Conservation (phyloP, 2,888 invertebrate species). For the Cryptophagus acutangulus region DNA sequence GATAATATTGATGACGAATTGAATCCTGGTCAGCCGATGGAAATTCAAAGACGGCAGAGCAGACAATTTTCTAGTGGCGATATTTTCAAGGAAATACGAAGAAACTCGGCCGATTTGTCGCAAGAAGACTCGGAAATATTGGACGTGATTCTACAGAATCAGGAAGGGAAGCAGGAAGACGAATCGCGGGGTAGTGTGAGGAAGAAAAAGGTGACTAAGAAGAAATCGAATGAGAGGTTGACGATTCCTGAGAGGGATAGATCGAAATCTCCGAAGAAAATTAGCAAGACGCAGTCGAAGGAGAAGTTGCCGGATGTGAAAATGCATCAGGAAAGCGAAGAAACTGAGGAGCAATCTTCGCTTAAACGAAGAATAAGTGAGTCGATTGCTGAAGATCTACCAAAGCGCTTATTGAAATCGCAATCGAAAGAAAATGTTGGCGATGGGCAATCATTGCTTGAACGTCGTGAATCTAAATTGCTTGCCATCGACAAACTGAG, state of each 20-base stretch:
- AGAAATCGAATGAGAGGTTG: constrained; percentile 38
- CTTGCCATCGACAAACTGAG: constrained; percentile 10
- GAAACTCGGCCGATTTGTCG: constrained; percentile 54
- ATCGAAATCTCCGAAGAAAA: constrained; percentile 49
- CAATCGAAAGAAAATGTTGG: constrained; percentile 5
- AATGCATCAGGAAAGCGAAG: constrained; percentile 18
- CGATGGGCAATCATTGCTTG: not conserved
- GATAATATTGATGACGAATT: constrained; percentile 52
- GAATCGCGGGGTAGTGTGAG: constrained; percentile 31
- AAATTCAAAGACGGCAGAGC: constrained; percentile 45
- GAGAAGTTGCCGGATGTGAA: constrained; percentile 52
- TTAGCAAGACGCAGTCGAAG: constrained; percentile 56
- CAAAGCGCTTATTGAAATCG: constrained; percentile 10
- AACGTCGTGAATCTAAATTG: constrained; percentile 6
- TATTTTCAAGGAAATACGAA: constrained; percentile 45
- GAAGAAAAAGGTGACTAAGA: constrained; percentile 39
- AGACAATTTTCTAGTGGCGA: constrained; percentile 39
- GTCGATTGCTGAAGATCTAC: constrained; percentile 23
- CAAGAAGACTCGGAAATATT: constrained; percentile 46
- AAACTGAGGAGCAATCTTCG: constrained; percentile 28
- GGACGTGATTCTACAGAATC: constrained; percentile 44
- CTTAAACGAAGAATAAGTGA: constrained; percentile 42
- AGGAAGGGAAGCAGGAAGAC: constrained; percentile 26
- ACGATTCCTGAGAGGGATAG: constrained; percentile 12
- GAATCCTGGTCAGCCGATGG: constrained; percentile 50